A percentile compares a stretch with the other conserved stretches of the same genome.
Conservation (phyloP, 2,888 invertebrate species). For the Cylindroiulus punctatus region DNA sequence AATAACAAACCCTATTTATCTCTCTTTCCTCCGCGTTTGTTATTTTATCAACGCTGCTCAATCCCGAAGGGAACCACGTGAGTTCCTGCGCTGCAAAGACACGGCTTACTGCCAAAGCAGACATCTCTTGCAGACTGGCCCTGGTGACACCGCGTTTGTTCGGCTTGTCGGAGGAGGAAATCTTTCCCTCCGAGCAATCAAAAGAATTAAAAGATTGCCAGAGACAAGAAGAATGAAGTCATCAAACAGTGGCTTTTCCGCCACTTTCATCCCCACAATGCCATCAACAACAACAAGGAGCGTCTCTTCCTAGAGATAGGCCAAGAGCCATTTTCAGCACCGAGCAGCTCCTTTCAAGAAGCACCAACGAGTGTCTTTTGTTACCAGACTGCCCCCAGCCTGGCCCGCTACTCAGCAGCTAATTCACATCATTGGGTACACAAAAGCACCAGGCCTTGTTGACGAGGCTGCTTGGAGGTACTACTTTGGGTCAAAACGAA, state of each 20-base stretch:
- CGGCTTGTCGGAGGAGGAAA: not conserved
- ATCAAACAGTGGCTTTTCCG: constrained; percentile 23
- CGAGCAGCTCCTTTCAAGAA: not conserved
- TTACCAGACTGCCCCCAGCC: not conserved
- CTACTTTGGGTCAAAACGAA: not conserved
- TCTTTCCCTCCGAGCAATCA: constrained; percentile 26
- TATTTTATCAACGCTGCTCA: not conserved
- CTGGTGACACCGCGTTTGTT: not conserved
- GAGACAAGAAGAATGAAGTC: constrained; percentile 29
- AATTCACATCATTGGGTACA: not conserved
- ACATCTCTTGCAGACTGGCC: not conserved
- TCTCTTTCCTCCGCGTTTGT: not conserved
- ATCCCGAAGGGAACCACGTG: not conserved
- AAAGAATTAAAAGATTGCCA: constrained; percentile 39
- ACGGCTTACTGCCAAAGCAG: not conserved
- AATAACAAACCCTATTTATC: not conserved
- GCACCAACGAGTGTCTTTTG: not conserved
- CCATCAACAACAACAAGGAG: not conserved
- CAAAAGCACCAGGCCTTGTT: not conserved
- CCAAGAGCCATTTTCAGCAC: constrained; percentile 39
- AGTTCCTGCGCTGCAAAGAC: not conserved
- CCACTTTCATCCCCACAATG: not conserved
- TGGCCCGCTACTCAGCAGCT: not conserved
- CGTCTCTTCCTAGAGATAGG: constrained; percentile 1
- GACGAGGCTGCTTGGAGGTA: not conserved